phyloP scores from a whole-genome alignment of 1,140 invertebrate genomes.

The Drosophila triauraria region DNA sequence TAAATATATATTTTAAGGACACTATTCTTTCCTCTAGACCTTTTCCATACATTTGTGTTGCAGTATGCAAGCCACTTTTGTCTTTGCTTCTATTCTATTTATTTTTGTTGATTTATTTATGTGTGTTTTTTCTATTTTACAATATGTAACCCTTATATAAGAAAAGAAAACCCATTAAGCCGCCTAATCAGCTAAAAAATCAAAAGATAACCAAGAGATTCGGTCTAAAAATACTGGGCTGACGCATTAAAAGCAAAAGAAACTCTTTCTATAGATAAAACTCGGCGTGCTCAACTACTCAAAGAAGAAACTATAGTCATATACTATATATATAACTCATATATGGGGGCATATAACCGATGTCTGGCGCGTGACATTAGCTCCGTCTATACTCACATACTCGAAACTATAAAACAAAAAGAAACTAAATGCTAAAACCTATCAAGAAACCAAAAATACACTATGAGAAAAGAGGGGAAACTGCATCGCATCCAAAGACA shows the following conservation, averaged over 20 bases:
- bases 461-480: conserved; percentile 34
- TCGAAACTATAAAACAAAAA: neutral
- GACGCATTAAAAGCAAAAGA: conserved; percentile 2
- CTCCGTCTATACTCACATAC: conserved; percentile 40
- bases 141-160: neutral
- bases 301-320: conserved; percentile 4
- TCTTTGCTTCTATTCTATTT: neutral
- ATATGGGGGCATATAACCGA: conserved; percentile 39
- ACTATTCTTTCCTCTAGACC: no score
- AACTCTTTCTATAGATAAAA: conserved; percentile 8
- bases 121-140: neutral
- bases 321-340: neutral
- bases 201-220: neutral
- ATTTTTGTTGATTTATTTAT: no score
- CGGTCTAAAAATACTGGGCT: conserved; percentile 10
- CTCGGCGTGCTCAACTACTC: conserved; percentile 14
- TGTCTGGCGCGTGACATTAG: conserved; percentile 45
- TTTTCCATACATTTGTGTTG: no score
- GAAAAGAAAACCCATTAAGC: neutral
- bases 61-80: no score
- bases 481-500: conserved; percentile 59
- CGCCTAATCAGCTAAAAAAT: neutral
- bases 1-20: no score
- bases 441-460: conserved; percentile 20
- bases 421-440: conserved; percentile 6